Percentiles rank a stretch among this genome's conserved stretches.
Evolutionary conservation across 1,140 invertebrate genomes (phyloP).

Genomic region (Neuroterus valhalla): DNA sequence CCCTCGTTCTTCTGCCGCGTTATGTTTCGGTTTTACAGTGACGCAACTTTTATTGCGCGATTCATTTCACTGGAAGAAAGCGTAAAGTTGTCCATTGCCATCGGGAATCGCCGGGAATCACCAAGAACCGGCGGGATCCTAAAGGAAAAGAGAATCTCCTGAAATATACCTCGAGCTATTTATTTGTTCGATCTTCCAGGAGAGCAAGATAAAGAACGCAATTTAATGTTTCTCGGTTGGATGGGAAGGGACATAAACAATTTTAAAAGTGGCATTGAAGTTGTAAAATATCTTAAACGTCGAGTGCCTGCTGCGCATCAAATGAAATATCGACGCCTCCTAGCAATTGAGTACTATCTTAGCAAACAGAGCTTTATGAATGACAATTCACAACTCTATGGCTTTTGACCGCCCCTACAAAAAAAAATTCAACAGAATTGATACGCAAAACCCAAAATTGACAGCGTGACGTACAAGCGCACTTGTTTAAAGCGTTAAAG

Average conservation of each 20-base stretch:
- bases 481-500: too few relatives aligned
- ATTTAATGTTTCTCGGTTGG: not conserved
- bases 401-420: too few relatives aligned
- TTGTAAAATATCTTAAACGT: not conserved
- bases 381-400: too few relatives aligned
- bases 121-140: too few relatives aligned
- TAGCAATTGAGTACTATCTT: constrained; percentile 19
- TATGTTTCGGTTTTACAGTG: not conserved
- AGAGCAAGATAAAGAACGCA: not conserved
- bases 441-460: too few relatives aligned
- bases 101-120: too few relatives aligned
- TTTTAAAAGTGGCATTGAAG: not conserved
- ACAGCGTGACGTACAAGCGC: too few relatives aligned
- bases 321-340: not conserved
- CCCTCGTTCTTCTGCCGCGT: constrained; percentile 16
- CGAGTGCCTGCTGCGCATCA: not conserved
- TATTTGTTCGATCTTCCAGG: not conserved
- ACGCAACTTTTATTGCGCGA: constrained; percentile 28
- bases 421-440: too few relatives aligned
- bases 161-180: too few relatives aligned
- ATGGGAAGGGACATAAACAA: not conserved
- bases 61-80: constrained; percentile 33
- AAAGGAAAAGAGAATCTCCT: too few relatives aligned
- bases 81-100: not conserved
- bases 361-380: too few relatives aligned